Conservation (phyloP, 2,113 vertebrate species). For the Percina caprodes region DNA sequence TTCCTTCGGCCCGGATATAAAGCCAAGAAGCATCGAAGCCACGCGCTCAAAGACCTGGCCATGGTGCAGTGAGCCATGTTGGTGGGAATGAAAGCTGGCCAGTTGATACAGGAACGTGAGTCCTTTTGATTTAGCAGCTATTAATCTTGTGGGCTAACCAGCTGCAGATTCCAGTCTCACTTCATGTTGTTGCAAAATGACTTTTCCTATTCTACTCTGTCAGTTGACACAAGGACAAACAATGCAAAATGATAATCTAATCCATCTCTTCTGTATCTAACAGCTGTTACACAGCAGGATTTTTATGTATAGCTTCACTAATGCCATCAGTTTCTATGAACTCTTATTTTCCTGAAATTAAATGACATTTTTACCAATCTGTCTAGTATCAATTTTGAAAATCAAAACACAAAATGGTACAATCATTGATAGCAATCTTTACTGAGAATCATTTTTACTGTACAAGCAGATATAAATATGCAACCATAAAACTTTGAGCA, state of each 20-base stretch:
- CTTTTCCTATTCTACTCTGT: background rate
- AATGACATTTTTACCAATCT: slow-evolving; percentile 29
- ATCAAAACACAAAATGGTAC: slow-evolving; percentile 36
- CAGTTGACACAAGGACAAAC: background rate
- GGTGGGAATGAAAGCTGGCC: background rate
- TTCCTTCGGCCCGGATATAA: slow-evolving; percentile 89
- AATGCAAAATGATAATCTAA: background rate
- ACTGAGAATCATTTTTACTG: slow-evolving; percentile 73
- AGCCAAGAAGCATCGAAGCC: slow-evolving; percentile 89
- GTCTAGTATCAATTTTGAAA: background rate
- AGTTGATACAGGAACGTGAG: background rate
- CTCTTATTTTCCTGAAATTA: slow-evolving; percentile 36
- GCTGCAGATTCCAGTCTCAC: background rate
- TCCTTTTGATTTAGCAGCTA: background rate
- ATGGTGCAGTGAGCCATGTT: slow-evolving; percentile 85
- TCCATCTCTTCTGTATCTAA: background rate
- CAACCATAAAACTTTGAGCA: slow-evolving; percentile 76
- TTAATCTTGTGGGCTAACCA: background rate
- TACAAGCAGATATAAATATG: slow-evolving; percentile 86
- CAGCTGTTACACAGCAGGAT: background rate
- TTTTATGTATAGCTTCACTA: background rate
- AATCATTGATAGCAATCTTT: slow-evolving; percentile 67
- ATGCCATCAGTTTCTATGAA: background rate
- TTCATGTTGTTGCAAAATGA: background rate
- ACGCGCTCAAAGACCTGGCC: slow-evolving; percentile 89